Conservation (phyloP, 2,797 vertebrate species). For the Atherinosoma microstoma region DNA sequence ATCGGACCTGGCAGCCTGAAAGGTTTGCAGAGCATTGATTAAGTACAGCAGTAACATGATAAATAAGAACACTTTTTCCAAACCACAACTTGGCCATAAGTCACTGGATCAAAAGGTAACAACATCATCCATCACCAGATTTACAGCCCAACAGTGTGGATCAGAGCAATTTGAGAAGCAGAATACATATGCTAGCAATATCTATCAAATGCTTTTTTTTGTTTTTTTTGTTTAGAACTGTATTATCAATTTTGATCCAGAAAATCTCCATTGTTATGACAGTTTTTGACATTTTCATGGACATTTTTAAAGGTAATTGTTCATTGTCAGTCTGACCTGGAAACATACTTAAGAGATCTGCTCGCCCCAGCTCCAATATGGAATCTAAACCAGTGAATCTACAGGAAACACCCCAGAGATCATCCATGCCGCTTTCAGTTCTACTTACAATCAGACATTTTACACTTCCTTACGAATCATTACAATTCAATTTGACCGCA, state of each 20-base stretch:
- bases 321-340: neutral
- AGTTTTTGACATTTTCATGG: neutral
- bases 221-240: neutral
- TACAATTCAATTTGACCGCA: constrained; percentile 77
- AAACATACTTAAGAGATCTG: neutral
- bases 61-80: neutral
- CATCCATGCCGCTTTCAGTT: constrained; percentile 44
- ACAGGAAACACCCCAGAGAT: constrained; percentile 49
- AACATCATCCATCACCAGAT: neutral
- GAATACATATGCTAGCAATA: neutral
- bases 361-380: constrained; percentile 21
- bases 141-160: neutral
- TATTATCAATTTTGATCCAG: neutral
- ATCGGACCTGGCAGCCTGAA: neutral
- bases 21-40: neutral
- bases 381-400: constrained; percentile 51
- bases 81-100: neutral
- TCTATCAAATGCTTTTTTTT: neutral
- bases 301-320: neutral
- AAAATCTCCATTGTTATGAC: neutral
- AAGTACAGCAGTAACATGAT: neutral
- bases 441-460: constrained; percentile 66
- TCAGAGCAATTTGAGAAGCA: neutral
- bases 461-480: constrained; percentile 77
- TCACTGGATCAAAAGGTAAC: neutral